phyloP scores from a whole-genome alignment of 2,888 invertebrate species.

The Dryadula phaetusa region DNA sequence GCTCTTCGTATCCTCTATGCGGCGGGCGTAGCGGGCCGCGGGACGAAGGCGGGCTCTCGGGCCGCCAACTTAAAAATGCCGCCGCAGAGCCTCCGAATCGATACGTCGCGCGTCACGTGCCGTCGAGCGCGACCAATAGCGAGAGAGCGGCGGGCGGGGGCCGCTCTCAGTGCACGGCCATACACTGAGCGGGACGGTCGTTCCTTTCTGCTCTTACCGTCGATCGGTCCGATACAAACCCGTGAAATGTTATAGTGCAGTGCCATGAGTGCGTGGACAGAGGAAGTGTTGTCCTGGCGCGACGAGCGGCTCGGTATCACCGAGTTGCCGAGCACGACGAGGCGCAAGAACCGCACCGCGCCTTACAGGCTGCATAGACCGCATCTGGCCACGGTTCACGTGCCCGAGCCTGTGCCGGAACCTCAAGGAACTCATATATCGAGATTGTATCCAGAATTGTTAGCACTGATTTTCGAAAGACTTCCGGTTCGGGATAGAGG shows the following conservation, averaged over 20 bases:
- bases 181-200: constrained; percentile 61
- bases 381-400: constrained; percentile 80
- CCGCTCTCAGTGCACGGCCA: constrained; percentile 73
- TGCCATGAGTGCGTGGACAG: constrained; percentile 82
- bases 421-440: constrained; percentile 90
- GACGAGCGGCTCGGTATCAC: constrained; percentile 77
- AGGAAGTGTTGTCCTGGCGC: constrained; percentile 79
- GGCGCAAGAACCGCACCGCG: constrained; percentile 84
- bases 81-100: constrained; percentile 91
- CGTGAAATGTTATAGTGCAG: constrained; percentile 75
- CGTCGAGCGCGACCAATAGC: constrained; percentile 79
- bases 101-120: constrained; percentile 89
- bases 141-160: constrained; percentile 58
- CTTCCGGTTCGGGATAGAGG: constrained; percentile 95
- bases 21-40: constrained; percentile 68
- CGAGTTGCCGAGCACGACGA: constrained; percentile 76
- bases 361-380: constrained; percentile 88
- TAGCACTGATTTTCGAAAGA: constrained; percentile 96
- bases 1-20: constrained; percentile 53
- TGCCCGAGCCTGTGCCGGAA: constrained; percentile 76
- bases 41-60: constrained; percentile 78
- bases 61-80: constrained; percentile 91
- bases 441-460: constrained; percentile 95
- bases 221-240: constrained; percentile 73
- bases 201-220: constrained; percentile 57